Conservation (phyloP, 2,113 vertebrate species). For the Balaeniceps rex region DNA sequence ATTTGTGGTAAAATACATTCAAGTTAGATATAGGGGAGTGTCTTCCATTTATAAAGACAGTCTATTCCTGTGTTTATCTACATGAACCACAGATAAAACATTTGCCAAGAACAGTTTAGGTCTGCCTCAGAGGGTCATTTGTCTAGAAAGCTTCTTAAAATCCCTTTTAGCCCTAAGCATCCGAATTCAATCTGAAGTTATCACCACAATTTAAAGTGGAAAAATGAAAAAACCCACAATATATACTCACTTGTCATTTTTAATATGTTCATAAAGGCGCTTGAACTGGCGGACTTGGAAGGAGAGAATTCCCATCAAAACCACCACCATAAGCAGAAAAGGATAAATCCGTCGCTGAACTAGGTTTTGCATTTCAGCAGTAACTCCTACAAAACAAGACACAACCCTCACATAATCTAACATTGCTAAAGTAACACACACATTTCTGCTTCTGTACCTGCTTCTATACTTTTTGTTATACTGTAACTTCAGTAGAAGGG, state of each 20-base stretch:
- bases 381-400: conserved; percentile 80
- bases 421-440: accelerated
- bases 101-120: background rate
- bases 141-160: background rate
- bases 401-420: background rate
- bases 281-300: conserved; percentile 99
- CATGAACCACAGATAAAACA: background rate
- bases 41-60: background rate
- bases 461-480: background rate
- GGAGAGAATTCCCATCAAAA: conserved; percentile 93
- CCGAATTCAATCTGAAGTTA: background rate
- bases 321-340: conserved; percentile 95
- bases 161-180: background rate
- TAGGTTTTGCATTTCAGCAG: conserved; percentile 94
- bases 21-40: background rate
- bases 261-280: conserved; percentile 99
- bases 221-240: background rate
- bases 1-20: background rate
- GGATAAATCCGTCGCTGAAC: conserved; percentile 98
- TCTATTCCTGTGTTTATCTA: background rate
- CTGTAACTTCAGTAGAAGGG: background rate
- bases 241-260: conserved; percentile 94
- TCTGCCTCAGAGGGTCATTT: background rate
- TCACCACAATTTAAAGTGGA: background rate
- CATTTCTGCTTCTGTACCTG: background rate